These are phyloP conservation scores for Eumeta japonica DNA, from an alignment of 1,140 invertebrate species.

Conservation along the genomic window DNA sequence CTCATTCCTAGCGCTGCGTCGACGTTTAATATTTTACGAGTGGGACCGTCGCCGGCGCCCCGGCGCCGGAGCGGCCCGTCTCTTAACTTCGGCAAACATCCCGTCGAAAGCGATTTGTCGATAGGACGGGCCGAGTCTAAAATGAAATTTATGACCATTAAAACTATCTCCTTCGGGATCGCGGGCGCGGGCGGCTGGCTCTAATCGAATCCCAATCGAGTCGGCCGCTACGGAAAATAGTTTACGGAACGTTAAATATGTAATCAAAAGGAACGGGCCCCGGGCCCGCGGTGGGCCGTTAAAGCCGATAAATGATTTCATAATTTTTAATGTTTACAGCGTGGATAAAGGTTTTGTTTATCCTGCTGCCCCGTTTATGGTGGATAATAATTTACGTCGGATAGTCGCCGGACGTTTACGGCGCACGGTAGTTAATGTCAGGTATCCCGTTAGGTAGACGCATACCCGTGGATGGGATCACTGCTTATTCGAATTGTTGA, in stretches of 20 bases:
- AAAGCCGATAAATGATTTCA: slow-evolving; percentile 27
- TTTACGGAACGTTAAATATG: slow-evolving; percentile 40
- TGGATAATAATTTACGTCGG: too few relatives aligned
- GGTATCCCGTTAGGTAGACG: too few relatives aligned
- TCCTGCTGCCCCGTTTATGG: too few relatives aligned
- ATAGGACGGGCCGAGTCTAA: slow-evolving; percentile 29
- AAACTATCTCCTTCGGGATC: slow-evolving; percentile 49
- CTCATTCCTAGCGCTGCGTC: too few relatives aligned
- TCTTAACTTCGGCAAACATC: slow-evolving; percentile 30
- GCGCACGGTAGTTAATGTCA: too few relatives aligned
- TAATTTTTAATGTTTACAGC: slow-evolving; percentile 23
- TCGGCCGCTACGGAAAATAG: slow-evolving; percentile 36
- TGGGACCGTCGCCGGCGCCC: too few relatives aligned
- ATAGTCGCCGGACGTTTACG: too few relatives aligned
- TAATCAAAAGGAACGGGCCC: slow-evolving; percentile 42
- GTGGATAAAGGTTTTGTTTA: slow-evolving; percentile 9
- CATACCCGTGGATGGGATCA: slow-evolving; percentile 17
- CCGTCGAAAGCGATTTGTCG: slow-evolving; percentile 36
- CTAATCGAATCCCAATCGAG: slow-evolving; percentile 49
- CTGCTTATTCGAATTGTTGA: slow-evolving; percentile 4
- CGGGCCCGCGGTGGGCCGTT: slow-evolving; percentile 23
- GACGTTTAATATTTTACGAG: too few relatives aligned
- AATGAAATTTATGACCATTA: slow-evolving; percentile 51
- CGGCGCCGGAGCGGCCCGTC: too few relatives aligned
- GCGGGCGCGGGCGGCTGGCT: slow-evolving; percentile 31